These are phyloP conservation scores for Cirrhinus mrigala DNA, from an alignment of 2,797 vertebrate species.

Conservation along the genomic window DNA sequence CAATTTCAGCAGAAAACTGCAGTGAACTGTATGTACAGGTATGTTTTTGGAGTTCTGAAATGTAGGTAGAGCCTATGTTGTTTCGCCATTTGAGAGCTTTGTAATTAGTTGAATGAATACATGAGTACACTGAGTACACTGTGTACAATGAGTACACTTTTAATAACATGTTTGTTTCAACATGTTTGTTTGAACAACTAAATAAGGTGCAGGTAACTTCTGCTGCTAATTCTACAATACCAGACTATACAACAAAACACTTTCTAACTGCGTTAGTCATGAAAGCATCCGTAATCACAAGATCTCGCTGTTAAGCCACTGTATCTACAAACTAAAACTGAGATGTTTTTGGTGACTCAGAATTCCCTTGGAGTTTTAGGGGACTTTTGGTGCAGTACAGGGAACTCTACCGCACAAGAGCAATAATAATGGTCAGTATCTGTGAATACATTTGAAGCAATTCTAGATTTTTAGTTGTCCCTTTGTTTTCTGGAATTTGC, in stretches of 20 bases:
- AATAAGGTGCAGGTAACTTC: too few species aligned
- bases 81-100: not conserved
- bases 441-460: not conserved
- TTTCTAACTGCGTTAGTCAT: not conserved
- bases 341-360: not conserved
- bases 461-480: not conserved
- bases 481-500: conserved; percentile 1
- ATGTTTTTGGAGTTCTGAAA: not conserved
- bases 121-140: too few species aligned
- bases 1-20: not conserved
- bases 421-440: not conserved
- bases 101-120: not conserved
- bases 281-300: conserved; percentile 38
- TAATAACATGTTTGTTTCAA: too few species aligned
- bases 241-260: not conserved
- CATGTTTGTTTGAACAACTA: not conserved
- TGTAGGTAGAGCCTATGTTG: not conserved
- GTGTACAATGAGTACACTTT: too few species aligned
- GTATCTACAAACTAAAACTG: not conserved
- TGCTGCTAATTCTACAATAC: too few species aligned
- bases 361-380: conserved; percentile 4
- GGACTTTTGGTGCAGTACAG: not conserved
- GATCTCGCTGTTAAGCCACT: not conserved
- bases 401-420: not conserved
- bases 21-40: not conserved